Evolutionary conservation across 2,113 vertebrate genomes (phyloP).

Genomic region (Salvelinus fontinalis): DNA sequence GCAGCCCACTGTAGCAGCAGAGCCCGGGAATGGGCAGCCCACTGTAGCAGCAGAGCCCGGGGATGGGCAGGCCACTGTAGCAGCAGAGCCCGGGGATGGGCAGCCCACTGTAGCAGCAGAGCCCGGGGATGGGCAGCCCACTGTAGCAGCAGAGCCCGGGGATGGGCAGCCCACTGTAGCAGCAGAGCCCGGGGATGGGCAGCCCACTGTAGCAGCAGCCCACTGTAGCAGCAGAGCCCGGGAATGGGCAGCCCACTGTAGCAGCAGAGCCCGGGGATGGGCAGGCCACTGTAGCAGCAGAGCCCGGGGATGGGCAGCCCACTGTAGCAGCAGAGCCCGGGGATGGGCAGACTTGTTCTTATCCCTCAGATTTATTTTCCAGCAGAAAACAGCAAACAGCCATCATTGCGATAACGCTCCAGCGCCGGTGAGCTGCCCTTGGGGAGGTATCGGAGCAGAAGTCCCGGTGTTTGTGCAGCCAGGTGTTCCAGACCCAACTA

Average conservation of each 20-base stretch:
- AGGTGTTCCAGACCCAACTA: constrained; percentile 60
- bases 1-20: neutral
- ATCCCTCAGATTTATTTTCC: constrained; percentile 9
- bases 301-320: neutral
- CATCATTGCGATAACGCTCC: constrained; percentile 56
- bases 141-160: constrained; percentile 7
- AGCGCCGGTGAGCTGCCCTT: constrained; percentile 45
- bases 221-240: no score
- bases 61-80: constrained; percentile 4
- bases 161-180: no score
- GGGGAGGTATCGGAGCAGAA: constrained; percentile 46
- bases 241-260: neutral
- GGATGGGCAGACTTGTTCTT: constrained; percentile 36
- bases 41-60: constrained; percentile 10
- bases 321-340: neutral
- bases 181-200: neutral
- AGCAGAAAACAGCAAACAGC: constrained; percentile 10
- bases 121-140: neutral
- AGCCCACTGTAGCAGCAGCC: constrained; percentile 9
- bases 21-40: constrained; percentile 12
- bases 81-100: no score
- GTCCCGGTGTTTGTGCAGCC: constrained; percentile 32
- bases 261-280: neutral
- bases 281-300: neutral
- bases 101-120: constrained; percentile 15